Evolutionary conservation across 2,113 vertebrate species (phyloP).

Genomic region (Mobula birostris): DNA sequence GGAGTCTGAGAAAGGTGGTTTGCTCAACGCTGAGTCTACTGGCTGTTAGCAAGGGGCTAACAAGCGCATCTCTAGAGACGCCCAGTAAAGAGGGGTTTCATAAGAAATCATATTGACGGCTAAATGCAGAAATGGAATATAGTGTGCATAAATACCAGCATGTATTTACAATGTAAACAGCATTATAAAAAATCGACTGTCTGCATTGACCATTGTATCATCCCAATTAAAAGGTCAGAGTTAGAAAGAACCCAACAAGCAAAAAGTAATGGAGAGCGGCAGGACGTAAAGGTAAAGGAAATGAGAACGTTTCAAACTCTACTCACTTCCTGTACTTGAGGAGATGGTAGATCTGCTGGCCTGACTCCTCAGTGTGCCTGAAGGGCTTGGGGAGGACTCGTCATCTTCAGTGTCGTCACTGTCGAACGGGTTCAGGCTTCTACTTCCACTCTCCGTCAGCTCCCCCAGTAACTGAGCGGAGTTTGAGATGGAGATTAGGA

Average conservation of each 20-base stretch:
- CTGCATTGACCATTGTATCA: neutral
- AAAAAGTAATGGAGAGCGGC: neutral
- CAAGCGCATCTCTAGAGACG: too few species aligned
- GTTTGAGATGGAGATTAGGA: constrained; percentile 89
- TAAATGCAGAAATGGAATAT: too few species aligned
- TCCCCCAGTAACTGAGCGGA: constrained; percentile 76
- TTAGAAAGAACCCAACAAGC: neutral
- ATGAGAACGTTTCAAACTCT: neutral
- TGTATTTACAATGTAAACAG: too few species aligned
- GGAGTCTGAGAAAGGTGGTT: too few species aligned
- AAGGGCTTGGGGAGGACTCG: constrained; percentile 91
- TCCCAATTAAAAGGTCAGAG: neutral
- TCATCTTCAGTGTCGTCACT: constrained; percentile 84
- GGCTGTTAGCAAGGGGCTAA: too few species aligned
- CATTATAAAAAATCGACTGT: too few species aligned
- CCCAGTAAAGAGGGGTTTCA: too few species aligned
- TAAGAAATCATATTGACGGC: too few species aligned
- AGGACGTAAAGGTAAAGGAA: neutral
- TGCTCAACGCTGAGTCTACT: too few species aligned
- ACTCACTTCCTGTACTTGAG: constrained; percentile 90
- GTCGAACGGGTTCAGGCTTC: constrained; percentile 87
- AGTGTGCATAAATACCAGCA: too few species aligned
- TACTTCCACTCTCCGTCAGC: constrained; percentile 55
- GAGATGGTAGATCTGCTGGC: constrained; percentile 95
- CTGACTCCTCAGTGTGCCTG: constrained; percentile 90